Evolutionary conservation across 1,140 invertebrate genomes (phyloP).

Genomic region (Drosophila subobscura): DNA sequence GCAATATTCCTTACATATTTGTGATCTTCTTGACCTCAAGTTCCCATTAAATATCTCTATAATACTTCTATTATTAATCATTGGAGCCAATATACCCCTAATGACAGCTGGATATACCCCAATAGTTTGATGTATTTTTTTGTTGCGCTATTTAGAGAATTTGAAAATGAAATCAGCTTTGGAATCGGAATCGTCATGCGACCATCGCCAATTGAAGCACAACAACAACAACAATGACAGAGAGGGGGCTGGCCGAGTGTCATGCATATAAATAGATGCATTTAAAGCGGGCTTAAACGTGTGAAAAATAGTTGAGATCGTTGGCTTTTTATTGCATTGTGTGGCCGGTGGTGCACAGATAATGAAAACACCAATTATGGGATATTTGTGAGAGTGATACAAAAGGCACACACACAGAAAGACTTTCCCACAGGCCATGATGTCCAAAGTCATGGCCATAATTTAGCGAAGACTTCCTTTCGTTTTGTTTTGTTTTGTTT

Average conservation of each 20-base stretch:
- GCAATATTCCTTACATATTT: too few species aligned
- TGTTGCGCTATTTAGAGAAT: slow-evolving; percentile 32
- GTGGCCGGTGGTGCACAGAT: slow-evolving; percentile 7
- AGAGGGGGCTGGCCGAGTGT: slow-evolving; percentile 26
- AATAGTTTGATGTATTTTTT: slow-evolving; percentile 32
- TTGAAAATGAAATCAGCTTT: slow-evolving; percentile 37
- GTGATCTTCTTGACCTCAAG: too few species aligned
- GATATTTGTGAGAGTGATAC: not conserved
- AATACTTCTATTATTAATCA: too few species aligned
- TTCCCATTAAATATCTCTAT: too few species aligned
- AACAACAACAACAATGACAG: slow-evolving; percentile 38
- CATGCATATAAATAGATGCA: slow-evolving; percentile 55
- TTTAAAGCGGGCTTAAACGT: slow-evolving; percentile 57
- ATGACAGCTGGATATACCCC: slow-evolving; percentile 3
- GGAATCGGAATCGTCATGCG: too few species aligned
- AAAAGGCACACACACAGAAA: not conserved
- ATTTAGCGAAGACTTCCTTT: slow-evolving; percentile 35
- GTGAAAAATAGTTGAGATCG: slow-evolving; percentile 47
- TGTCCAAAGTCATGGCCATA: slow-evolving; percentile 30
- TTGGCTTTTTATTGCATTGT: slow-evolving; percentile 32
- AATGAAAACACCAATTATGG: slow-evolving; percentile 49
- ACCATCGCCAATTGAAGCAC: too few species aligned
- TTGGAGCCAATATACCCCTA: not conserved
- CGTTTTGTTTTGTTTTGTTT: slow-evolving; percentile 8
- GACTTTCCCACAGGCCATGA: slow-evolving; percentile 28